Evolutionary conservation across 2,888 invertebrate genomes (phyloP).

Genomic region (Platycnemis pennipes): DNA sequence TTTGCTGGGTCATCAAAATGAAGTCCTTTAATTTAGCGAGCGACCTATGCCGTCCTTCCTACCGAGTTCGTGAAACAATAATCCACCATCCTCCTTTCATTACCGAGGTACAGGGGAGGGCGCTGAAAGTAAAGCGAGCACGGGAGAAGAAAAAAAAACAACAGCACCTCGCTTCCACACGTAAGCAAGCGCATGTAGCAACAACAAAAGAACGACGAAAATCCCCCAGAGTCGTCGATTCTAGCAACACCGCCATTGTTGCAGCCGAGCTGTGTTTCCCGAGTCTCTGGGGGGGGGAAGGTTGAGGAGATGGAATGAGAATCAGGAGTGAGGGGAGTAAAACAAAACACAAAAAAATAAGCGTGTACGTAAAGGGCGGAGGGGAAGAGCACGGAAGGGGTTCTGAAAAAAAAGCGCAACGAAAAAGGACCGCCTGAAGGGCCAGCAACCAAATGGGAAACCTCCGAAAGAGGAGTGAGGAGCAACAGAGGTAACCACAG

Average conservation of each 20-base stretch:
- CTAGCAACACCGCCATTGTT: constrained; percentile 59
- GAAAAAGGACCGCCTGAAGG: not conserved
- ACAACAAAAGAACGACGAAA: constrained; percentile 41
- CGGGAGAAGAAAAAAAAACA: not conserved
- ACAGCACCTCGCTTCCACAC: not conserved
- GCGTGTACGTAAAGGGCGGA: not conserved
- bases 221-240: constrained; percentile 45
- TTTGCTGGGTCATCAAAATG: not conserved
- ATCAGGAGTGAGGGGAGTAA: not conserved
- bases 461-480: not conserved
- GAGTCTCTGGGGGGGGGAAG: not conserved
- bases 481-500: too few species aligned
- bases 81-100: not conserved
- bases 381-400: not conserved
- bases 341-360: not conserved
- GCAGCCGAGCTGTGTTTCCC: not conserved
- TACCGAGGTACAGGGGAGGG: not conserved
- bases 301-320: not conserved
- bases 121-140: not conserved
- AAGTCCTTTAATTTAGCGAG: not conserved
- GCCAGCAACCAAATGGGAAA: constrained; percentile 31
- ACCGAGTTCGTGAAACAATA: not conserved
- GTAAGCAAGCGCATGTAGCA: not conserved
- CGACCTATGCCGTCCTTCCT: not conserved
- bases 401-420: not conserved